phyloP scores from a whole-genome alignment of 1,140 invertebrate genomes.

The Achatina immaculata region DNA sequence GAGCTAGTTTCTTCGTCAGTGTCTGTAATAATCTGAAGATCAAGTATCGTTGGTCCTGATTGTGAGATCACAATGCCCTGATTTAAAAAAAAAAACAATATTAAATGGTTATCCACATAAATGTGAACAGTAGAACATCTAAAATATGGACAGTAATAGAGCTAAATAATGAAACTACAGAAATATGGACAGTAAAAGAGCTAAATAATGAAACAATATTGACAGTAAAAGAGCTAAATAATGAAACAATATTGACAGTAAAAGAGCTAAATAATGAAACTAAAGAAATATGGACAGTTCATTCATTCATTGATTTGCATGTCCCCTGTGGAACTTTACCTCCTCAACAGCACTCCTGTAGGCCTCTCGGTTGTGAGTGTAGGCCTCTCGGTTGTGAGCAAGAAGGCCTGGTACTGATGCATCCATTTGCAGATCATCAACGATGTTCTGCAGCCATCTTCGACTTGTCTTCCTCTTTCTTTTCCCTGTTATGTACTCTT shows the following conservation, averaged over 20 bases:
- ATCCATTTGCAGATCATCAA: too few relatives aligned
- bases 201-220: not conserved
- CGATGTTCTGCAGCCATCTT: too few relatives aligned
- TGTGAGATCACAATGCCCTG: slow-evolving; percentile 49
- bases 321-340: too few relatives aligned
- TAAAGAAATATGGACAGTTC: not conserved
- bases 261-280: not conserved
- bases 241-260: not conserved
- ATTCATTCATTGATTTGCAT: too few relatives aligned
- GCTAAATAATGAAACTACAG: not conserved
- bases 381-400: not conserved
- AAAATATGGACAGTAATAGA: not conserved
- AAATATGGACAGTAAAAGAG: not conserved
- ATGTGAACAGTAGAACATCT: not conserved
- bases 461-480: too few relatives aligned
- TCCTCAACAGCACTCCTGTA: too few relatives aligned
- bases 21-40: slow-evolving; percentile 50
- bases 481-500: too few relatives aligned
- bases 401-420: too few relatives aligned
- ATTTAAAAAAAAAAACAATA: slow-evolving; percentile 10
- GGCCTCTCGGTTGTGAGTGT: not conserved
- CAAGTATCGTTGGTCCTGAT: slow-evolving; percentile 50
- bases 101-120: not conserved
- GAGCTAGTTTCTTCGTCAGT: slow-evolving; percentile 41
- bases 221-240: not conserved